Percentiles rank a stretch among this genome's conserved stretches.
These are phyloP conservation scores for Diadema setosum DNA, from an alignment of 35 echinoderm and acorn worm genomes.

Conservation along the genomic window DNA sequence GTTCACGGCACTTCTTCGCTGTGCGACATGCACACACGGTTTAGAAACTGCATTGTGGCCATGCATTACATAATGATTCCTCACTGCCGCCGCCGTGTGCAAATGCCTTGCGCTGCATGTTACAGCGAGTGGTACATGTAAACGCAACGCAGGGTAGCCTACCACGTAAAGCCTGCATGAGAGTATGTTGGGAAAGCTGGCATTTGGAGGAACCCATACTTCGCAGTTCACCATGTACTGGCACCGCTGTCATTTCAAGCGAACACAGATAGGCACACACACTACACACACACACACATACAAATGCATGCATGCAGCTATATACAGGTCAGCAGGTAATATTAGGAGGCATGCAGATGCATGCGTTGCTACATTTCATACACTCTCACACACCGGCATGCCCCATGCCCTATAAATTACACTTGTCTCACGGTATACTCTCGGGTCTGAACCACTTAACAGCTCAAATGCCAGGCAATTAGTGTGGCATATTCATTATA, in stretches of 20 bases:
- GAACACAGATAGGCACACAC: too few relatives aligned
- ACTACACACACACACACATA: not conserved
- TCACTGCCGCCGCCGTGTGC: too few relatives aligned
- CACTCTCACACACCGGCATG: too few relatives aligned
- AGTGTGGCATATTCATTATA: not conserved
- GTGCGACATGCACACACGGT: not conserved
- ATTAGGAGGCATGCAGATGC: not conserved
- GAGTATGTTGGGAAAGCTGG: not conserved
- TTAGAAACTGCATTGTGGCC: not conserved
- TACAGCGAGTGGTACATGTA: not conserved
- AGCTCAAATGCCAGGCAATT: conserved; percentile 5
- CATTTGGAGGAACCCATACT: not conserved
- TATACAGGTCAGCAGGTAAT: not conserved
- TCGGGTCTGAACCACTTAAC: not conserved
- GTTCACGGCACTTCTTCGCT: not conserved
- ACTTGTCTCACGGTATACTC: not conserved
- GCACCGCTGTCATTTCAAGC: too few relatives aligned
- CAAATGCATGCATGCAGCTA: not conserved
- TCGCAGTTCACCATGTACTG: too few relatives aligned
- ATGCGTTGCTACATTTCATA: not conserved
- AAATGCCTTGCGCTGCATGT: not conserved
- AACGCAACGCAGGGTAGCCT: not conserved
- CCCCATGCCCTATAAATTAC: conserved; percentile 1
- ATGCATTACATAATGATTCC: conserved; percentile 1
- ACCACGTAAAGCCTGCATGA: not conserved